Evolutionary conservation across 2,797 vertebrate genomes (phyloP).

Genomic region (Euphonia xanthogaster): DNA sequence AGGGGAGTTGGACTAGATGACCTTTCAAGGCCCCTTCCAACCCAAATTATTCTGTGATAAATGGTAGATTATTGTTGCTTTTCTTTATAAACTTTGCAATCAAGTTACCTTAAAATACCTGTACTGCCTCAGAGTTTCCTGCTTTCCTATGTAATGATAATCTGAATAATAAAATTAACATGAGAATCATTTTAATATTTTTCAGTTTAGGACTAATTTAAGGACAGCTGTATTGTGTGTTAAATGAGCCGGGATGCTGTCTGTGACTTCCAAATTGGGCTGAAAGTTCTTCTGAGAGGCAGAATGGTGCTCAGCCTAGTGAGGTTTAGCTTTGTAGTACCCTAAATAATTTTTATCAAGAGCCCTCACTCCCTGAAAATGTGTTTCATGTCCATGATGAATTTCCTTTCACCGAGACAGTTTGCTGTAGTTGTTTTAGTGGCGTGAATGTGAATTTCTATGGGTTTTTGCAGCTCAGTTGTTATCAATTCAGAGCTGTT

Average conservation of each 20-base stretch:
- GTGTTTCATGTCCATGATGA: not conserved
- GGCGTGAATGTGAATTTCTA: not conserved
- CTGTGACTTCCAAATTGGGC: not conserved
- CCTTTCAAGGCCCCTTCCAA: not conserved
- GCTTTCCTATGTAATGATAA: not conserved
- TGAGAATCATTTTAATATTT: not conserved
- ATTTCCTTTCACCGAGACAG: not conserved
- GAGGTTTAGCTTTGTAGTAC: not conserved
- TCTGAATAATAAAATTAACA: not conserved
- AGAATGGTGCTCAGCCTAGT: not conserved
- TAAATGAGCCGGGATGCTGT: not conserved
- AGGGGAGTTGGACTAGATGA: not conserved
- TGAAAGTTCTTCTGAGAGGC: not conserved
- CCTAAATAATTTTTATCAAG: not conserved
- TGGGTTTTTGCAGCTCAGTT: not conserved
- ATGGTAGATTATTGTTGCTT: not conserved
- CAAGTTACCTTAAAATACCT: not conserved
- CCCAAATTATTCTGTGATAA: not conserved
- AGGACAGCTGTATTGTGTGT: not conserved
- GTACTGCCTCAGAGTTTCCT: not conserved
- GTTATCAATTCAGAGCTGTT: not conserved
- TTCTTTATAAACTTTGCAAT: not conserved
- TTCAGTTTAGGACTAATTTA: not conserved
- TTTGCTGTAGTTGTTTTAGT: not conserved
- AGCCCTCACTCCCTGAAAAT: not conserved